phyloP scores from a whole-genome alignment of 2,888 invertebrate species.

The Heliconius hortense region DNA sequence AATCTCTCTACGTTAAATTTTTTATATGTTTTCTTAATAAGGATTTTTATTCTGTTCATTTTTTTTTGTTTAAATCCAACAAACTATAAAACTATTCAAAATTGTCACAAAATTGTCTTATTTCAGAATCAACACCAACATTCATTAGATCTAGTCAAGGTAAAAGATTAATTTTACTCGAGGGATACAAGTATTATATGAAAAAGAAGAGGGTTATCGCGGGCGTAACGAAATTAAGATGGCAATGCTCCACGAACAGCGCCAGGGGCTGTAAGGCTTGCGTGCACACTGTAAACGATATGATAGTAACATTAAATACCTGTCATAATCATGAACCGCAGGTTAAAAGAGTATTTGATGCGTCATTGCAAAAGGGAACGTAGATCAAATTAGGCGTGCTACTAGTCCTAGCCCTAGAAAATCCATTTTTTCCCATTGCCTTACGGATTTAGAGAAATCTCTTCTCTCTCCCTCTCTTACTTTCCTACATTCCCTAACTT shows the following conservation, averaged over 20 bases:
- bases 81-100: not conserved
- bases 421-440: not conserved
- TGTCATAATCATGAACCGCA: slow-evolving; percentile 35
- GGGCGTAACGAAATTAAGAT: slow-evolving; percentile 21
- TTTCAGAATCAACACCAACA: slow-evolving; percentile 26
- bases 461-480: not conserved
- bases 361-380: not conserved
- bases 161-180: slow-evolving; percentile 36
- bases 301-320: slow-evolving; percentile 32
- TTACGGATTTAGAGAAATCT: not conserved
- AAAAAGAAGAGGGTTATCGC: slow-evolving; percentile 21
- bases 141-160: slow-evolving; percentile 38
- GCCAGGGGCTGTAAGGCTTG: slow-evolving; percentile 39
- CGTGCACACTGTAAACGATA: slow-evolving; percentile 46
- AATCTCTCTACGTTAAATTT: no score
- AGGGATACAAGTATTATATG: slow-evolving; percentile 39
- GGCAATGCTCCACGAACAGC: slow-evolving; percentile 35
- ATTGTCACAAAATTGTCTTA: not conserved
- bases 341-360: not conserved
- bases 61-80: not conserved
- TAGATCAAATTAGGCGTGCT: not conserved
- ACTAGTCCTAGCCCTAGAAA: not conserved
- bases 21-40: no score
- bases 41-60: no score
- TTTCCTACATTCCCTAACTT: no score